These are phyloP conservation scores for Copidosoma floridanum DNA, from an alignment of 1,140 invertebrate species.

Conservation along the genomic window DNA sequence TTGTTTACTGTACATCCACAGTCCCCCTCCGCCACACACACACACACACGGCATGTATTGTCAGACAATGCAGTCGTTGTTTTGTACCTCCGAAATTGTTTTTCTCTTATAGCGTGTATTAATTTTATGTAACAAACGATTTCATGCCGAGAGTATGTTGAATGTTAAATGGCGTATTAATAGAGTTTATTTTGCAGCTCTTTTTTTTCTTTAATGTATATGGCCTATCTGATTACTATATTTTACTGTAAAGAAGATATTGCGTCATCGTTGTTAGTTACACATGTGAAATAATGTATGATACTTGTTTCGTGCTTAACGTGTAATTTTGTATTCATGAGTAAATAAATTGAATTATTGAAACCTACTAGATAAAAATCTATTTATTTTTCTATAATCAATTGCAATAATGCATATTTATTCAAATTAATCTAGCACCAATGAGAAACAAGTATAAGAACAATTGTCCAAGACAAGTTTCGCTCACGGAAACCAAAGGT, in stretches of 20 bases:
- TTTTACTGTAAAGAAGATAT: not conserved
- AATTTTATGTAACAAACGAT: conserved; percentile 20
- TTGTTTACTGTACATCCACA: conserved; percentile 3
- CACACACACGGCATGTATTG: conserved; percentile 19
- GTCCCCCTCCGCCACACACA: not conserved
- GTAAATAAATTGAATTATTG: conserved; percentile 52
- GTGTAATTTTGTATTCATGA: conserved; percentile 54
- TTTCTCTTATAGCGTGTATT: conserved; percentile 5
- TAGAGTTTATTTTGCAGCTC: conserved; percentile 15
- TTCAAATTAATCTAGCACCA: too few relatives aligned
- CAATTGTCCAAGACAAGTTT: too few relatives aligned
- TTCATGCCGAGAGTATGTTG: not conserved
- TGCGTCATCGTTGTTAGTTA: conserved; percentile 14
- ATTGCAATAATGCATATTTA: too few relatives aligned
- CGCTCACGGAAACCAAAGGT: too few relatives aligned
- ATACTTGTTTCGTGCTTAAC: conserved; percentile 48
- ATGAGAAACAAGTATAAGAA: too few relatives aligned
- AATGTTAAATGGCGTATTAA: conserved; percentile 10
- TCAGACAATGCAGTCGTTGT: conserved; percentile 6
- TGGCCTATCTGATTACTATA: conserved; percentile 1
- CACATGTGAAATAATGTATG: conserved; percentile 53
- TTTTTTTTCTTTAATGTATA: not conserved
- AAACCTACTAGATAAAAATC: too few relatives aligned
- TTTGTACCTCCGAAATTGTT: conserved; percentile 15
- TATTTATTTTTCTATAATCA: too few relatives aligned